Base-by-base conservation (phyloP, 2,888 invertebrate species). In the Drosophila demipolita region DNA sequence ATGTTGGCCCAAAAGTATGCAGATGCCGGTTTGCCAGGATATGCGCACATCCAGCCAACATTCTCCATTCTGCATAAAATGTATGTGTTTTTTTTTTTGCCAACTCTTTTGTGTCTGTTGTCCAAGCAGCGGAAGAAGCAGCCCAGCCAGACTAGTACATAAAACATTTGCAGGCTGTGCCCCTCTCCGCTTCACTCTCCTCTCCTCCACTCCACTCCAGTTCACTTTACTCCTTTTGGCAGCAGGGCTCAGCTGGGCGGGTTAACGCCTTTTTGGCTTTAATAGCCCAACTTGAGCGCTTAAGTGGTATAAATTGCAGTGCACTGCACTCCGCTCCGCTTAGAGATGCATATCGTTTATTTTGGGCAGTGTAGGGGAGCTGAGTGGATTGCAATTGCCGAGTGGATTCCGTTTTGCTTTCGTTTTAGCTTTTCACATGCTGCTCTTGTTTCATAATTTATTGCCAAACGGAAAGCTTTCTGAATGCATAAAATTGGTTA, bases 221-320 rank as follows among this genome's bases (percentile, higher is more conserved):
- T 15, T 36, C 76, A 60, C 57, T 78, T 15, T 20, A 66, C 65
- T 54, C 50, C 33, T 49, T 49, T 57, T 61, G 49, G 72, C 64
- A 72, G 35, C 42, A 17, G 36, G 7, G 42, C 33, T 45, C 60
- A 60, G 42, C 66, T 74, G 80, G 80, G 52, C 73, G 67, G 79
- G 77, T 65, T 81, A 75, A 87, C 88, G 88, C 86, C 88, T 83
- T 73, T 76, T 67, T 85, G 68, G 80, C 83, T 87, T 84, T 83
- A 85, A 85, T 87, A 81, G 86, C 62, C 57, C 66, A 87, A 87
- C 88, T 85, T 85, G 87, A 79, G 77, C 72, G 86, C 77, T 72
- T 85, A 85, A 85, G 88, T 87, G 88, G 83, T 85, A 83, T 85
- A 87, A 83, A 85, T 85, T 87, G 83, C 83, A 77, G 48, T 73